Evolutionary conservation across 2,888 invertebrate genomes (phyloP).

Genomic region (Poecilus cupreus): DNA sequence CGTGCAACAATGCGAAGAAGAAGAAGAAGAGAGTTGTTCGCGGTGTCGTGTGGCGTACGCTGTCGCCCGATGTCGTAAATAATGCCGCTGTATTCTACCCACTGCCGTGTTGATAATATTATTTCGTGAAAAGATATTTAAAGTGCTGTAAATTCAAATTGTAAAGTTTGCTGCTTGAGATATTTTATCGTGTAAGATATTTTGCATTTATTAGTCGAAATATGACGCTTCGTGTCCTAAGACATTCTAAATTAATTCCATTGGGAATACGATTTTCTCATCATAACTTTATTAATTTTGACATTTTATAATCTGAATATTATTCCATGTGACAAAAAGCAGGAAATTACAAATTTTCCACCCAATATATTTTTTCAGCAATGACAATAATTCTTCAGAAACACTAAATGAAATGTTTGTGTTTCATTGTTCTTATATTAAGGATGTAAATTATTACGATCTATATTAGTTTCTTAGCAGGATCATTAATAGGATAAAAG

Average conservation of each 20-base stretch:
- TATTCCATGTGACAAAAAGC: neutral
- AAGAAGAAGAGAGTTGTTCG: conserved; percentile 20
- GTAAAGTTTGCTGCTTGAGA: conserved; percentile 15
- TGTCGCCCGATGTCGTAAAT: conserved; percentile 20
- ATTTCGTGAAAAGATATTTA: conserved; percentile 31
- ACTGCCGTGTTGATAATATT: conserved; percentile 41
- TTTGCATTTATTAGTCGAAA: conserved; percentile 13
- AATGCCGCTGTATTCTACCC: neutral
- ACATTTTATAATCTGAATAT: too few species aligned
- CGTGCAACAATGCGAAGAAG: conserved; percentile 38
- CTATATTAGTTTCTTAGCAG: conserved; percentile 10
- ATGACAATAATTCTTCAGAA: conserved; percentile 4
- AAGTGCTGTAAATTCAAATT: conserved; percentile 39
- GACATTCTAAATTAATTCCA: neutral
- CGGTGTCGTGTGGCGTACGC: conserved; percentile 16
- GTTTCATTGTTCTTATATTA: conserved; percentile 18
- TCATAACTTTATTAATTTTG: too few species aligned
- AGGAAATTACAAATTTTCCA: neutral
- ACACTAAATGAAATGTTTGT: neutral
- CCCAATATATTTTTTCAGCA: neutral
- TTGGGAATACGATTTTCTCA: too few species aligned
- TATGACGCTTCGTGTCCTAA: neutral
- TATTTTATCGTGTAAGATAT: conserved; percentile 22
- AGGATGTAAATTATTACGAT: conserved; percentile 24
- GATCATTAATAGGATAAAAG: neutral